These are phyloP conservation scores for Columbina picui DNA, from an alignment of 2,113 vertebrate genomes.

Conservation along the genomic window DNA sequence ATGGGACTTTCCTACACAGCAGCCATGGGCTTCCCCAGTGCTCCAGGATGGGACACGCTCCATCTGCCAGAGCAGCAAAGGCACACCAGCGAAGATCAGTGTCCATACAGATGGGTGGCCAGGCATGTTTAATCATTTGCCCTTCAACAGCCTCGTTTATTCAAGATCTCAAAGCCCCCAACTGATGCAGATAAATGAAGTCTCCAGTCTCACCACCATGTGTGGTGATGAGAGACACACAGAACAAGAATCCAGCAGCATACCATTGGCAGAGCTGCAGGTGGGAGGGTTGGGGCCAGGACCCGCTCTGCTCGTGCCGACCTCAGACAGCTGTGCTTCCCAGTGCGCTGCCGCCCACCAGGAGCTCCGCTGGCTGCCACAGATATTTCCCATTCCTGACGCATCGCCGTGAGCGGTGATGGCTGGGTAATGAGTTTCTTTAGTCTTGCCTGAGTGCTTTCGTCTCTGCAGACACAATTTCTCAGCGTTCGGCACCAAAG, in stretches of 20 bases:
- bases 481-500: not conserved
- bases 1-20: not conserved
- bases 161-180: not conserved
- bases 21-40: not conserved
- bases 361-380: not conserved
- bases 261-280: not conserved
- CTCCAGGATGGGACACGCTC: not conserved
- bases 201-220: no score
- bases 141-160: not conserved
- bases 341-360: not conserved
- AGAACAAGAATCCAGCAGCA: not conserved
- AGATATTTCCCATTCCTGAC: conserved; percentile 31
- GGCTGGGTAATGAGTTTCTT: conserved; percentile 60
- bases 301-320: accelerated
- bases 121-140: not conserved
- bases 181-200: not conserved
- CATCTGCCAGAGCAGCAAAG: not conserved
- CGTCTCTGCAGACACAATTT: not conserved
- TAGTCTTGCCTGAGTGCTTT: conserved; percentile 59
- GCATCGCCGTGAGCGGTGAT: not conserved
- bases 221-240: no score
- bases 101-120: not conserved
- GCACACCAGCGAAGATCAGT: not conserved
- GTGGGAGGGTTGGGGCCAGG: not conserved
- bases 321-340: accelerated